A percentile compares a stretch with the other conserved stretches of the same genome.
These are phyloP conservation scores for Bombycilla garrulus DNA, from an alignment of 2,113 vertebrate genomes.

Conservation along the genomic window DNA sequence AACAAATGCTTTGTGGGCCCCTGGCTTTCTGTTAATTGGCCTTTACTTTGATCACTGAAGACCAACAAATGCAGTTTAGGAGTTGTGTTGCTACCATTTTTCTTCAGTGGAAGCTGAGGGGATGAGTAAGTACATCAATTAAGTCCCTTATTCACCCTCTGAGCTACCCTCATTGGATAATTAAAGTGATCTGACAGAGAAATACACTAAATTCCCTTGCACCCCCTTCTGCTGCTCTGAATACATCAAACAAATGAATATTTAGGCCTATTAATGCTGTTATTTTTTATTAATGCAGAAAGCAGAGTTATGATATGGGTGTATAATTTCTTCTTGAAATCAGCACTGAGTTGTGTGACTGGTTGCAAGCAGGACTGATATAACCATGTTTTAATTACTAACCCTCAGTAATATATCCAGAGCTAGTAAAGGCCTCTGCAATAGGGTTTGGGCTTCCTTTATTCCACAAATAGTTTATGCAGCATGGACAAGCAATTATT, in stretches of 20 bases:
- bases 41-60: conserved; percentile 31
- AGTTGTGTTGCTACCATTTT: conserved; percentile 13
- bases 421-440: background rate
- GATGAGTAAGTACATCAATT: conserved; percentile 41
- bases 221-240: conserved; percentile 17
- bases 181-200: conserved; percentile 42
- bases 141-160: conserved; percentile 26
- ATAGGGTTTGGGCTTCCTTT: background rate
- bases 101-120: conserved; percentile 11
- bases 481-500: background rate
- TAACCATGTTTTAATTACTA: background rate
- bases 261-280: conserved; percentile 34
- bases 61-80: background rate
- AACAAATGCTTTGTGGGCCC: background rate
- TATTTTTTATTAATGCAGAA: conserved; percentile 43
- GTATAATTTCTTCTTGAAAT: conserved; percentile 7
- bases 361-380: background rate
- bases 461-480: background rate
- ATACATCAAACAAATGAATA: conserved; percentile 24
- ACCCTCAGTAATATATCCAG: background rate
- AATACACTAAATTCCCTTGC: conserved; percentile 11
- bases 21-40: conserved; percentile 20
- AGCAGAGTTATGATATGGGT: background rate
- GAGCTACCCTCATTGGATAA: conserved; percentile 48
- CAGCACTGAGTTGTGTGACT: background rate